Conservation (phyloP, 2,797 vertebrate species). For the Austrolebias charrua region DNA sequence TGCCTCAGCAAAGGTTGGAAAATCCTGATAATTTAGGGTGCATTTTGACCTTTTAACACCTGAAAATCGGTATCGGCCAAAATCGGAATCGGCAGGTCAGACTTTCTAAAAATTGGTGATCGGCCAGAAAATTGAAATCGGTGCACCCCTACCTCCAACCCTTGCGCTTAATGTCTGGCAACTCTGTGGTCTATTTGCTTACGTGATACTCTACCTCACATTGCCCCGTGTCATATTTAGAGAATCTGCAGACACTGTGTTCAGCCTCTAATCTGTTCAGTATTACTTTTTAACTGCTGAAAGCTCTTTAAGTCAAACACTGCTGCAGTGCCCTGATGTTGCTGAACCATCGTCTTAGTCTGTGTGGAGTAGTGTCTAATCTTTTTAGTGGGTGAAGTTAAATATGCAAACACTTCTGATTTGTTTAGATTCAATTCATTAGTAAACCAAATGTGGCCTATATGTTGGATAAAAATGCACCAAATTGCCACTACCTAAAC, state of each 20-base stretch:
- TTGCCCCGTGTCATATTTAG: constrained; percentile 57
- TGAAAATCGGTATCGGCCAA: no score
- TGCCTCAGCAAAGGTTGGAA: no score
- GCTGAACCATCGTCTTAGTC: constrained; percentile 33
- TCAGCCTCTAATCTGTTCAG: constrained; percentile 58
- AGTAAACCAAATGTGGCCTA: constrained; percentile 19
- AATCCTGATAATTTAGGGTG: no score
- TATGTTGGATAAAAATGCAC: constrained; percentile 8
- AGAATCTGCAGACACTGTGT: constrained; percentile 54
- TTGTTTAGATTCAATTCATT: constrained; percentile 21
- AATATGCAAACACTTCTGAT: constrained; percentile 39
- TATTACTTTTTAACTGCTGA: constrained; percentile 56
- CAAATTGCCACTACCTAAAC: constrained; percentile 3
- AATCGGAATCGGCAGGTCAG: no score
- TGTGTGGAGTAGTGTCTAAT: constrained; percentile 20
- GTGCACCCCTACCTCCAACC: no score
- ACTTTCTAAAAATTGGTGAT: no score
- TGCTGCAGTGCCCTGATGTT: constrained; percentile 46
- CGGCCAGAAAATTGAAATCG: no score
- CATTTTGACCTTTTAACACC: no score
- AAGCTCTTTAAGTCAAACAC: constrained; percentile 46
- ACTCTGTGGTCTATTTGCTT: constrained; percentile 63
- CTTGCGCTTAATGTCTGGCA: constrained; percentile 33
- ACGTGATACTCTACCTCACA: constrained; percentile 82
- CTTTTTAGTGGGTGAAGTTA: constrained; percentile 22